Percentiles rank a stretch among this genome's conserved stretches.
Conservation (phyloP, 2,113 vertebrate genomes). For the Otolemur garnettii region DNA sequence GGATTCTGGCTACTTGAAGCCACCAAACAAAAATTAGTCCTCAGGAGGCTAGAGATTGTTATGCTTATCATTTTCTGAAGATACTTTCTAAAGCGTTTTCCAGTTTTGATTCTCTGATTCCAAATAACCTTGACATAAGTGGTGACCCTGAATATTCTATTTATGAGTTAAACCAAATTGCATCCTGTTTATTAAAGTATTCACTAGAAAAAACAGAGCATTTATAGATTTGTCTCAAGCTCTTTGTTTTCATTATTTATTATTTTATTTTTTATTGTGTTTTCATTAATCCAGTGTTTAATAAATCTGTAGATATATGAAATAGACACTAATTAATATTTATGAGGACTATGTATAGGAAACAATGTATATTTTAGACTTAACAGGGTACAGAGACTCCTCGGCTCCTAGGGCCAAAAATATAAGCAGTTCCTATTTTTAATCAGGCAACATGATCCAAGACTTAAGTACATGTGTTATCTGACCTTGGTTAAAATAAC, state of each 20-base stretch:
- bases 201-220: not conserved
- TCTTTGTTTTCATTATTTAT: not conserved
- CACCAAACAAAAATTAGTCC: not conserved
- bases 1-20: not conserved
- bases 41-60: not conserved
- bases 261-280: no score
- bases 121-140: constrained; percentile 23
- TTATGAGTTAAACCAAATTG: not conserved
- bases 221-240: not conserved
- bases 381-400: not conserved
- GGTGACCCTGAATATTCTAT: not conserved
- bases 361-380: not conserved
- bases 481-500: constrained; percentile 58
- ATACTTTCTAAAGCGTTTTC: not conserved
- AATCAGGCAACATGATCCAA: constrained; percentile 42
- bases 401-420: constrained; percentile 37
- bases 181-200: not conserved
- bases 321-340: not conserved
- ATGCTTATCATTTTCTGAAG: not conserved
- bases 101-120: constrained; percentile 52
- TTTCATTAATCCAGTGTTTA: not conserved
- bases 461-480: constrained; percentile 37
- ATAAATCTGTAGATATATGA: not conserved
- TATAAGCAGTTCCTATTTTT: constrained; percentile 71
- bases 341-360: constrained; percentile 25